Conservation (phyloP, 2,888 invertebrate species). For the Pecten maximus region DNA sequence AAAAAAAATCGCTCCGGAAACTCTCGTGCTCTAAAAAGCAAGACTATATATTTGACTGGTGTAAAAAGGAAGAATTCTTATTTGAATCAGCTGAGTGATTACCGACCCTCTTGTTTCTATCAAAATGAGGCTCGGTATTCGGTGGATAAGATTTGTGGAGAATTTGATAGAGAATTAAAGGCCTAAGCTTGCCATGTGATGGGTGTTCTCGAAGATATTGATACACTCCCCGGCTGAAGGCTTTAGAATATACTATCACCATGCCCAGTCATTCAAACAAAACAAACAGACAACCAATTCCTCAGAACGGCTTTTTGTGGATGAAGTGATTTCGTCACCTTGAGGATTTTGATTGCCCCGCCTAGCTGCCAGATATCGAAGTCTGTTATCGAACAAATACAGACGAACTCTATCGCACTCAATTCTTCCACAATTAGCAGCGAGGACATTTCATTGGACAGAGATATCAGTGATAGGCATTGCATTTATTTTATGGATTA, state of each 20-base stretch:
- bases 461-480: neutral
- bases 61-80: no score
- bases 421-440: neutral
- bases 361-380: neutral
- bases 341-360: neutral
- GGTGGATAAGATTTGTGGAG: neutral
- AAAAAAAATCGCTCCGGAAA: no score
- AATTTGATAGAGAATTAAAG: neutral
- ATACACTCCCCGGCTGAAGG: neutral
- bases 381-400: neutral
- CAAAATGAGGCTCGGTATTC: neutral
- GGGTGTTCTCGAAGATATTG: neutral
- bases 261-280: neutral
- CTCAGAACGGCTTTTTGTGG: neutral
- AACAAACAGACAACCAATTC: neutral
- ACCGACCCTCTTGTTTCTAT: neutral
- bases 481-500: neutral
- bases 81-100: no score
- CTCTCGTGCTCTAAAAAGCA: no score
- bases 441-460: neutral
- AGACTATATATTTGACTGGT: no score
- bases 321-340: conserved; percentile 9
- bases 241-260: neutral
- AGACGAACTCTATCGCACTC: neutral
- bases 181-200: neutral